Conservation (phyloP, 2,797 vertebrate genomes). For the Pantherophis vulpinus region DNA sequence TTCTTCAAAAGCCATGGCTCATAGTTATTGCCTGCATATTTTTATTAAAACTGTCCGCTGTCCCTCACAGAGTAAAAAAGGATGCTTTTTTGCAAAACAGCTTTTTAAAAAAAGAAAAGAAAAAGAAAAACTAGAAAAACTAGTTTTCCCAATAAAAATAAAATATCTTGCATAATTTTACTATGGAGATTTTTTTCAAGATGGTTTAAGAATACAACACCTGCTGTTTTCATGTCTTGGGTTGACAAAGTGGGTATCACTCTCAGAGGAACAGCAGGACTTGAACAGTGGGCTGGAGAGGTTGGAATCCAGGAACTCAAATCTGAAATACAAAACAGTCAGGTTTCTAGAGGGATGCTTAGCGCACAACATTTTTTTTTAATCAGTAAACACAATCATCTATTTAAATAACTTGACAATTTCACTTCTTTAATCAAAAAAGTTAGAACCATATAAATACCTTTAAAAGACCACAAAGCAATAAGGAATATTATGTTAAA, state of each 20-base stretch:
- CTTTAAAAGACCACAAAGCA: constrained; percentile 45
- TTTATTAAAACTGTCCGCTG: background rate
- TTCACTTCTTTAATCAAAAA: constrained; percentile 39
- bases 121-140: background rate
- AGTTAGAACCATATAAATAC: constrained; percentile 38
- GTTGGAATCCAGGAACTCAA: constrained; percentile 76
- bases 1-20: background rate
- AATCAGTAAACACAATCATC: background rate
- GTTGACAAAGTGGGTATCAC: constrained; percentile 91
- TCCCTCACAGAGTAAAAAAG: background rate
- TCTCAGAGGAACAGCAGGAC: constrained; percentile 81
- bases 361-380: constrained; percentile 4
- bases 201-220: constrained; percentile 37
- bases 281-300: constrained; percentile 79
- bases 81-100: background rate
- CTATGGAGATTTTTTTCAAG: background rate
- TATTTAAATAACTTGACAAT: background rate
- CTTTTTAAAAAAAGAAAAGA: background rate
- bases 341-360: constrained; percentile 39
- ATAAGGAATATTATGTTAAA: background rate
- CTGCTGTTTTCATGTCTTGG: constrained; percentile 92
- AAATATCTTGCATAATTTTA: background rate
- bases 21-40: background rate
- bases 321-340: constrained; percentile 67
- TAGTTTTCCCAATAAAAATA: background rate